These are phyloP conservation scores for Ryuthela nishihirai DNA, from an alignment of 2,888 invertebrate genomes.

Conservation along the genomic window DNA sequence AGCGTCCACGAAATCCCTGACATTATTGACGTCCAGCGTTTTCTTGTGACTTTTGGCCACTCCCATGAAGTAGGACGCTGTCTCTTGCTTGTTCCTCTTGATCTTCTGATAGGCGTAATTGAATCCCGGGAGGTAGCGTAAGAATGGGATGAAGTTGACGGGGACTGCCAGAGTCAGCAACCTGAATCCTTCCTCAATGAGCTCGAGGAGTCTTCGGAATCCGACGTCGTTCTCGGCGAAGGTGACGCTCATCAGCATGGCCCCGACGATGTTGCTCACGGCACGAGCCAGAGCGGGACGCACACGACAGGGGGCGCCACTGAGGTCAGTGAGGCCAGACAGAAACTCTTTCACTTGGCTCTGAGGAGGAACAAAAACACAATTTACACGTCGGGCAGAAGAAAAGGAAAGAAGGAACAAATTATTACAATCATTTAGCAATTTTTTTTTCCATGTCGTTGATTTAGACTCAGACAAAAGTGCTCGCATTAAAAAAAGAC, in stretches of 20 bases:
- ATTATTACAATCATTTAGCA: too few relatives aligned
- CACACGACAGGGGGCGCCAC: constrained; percentile 67
- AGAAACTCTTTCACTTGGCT: constrained; percentile 57
- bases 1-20: constrained; percentile 78
- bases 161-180: constrained; percentile 77
- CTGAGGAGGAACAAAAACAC: constrained; percentile 6
- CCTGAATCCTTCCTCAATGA: constrained; percentile 89
- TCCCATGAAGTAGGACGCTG: constrained; percentile 77
- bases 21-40: constrained; percentile 68
- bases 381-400: too few relatives aligned
- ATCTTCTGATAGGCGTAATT: constrained; percentile 58
- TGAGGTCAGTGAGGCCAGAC: constrained; percentile 60
- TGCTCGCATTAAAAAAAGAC: too few relatives aligned
- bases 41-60: constrained; percentile 75
- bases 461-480: too few relatives aligned
- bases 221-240: constrained; percentile 68
- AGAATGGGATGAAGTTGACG: constrained; percentile 76
- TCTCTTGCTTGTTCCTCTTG: constrained; percentile 70
- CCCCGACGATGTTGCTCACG: constrained; percentile 86
- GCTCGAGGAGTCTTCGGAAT: constrained; percentile 72
- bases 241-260: constrained; percentile 81
- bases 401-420: too few relatives aligned
- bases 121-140: constrained; percentile 61
- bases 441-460: too few relatives aligned
- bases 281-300: constrained; percentile 73